A percentile compares a stretch with the other conserved stretches of the same genome.
These are phyloP conservation scores for Drosophila asahinai DNA, from an alignment of 1,140 invertebrate genomes.

Conservation along the genomic window DNA sequence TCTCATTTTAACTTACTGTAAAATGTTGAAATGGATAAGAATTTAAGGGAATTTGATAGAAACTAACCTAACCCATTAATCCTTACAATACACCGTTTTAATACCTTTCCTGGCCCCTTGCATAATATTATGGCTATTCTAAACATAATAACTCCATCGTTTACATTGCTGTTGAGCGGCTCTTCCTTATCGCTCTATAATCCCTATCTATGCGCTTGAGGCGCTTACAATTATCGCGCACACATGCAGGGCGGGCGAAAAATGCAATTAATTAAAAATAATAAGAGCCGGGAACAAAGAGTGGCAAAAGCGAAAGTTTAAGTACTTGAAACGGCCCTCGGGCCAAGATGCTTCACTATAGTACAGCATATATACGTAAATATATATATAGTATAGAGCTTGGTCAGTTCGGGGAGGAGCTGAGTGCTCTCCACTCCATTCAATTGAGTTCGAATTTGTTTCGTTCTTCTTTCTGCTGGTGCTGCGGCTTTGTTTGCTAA, in stretches of 20 bases:
- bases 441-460: constrained; percentile 60
- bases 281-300: constrained; percentile 48
- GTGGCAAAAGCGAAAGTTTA: constrained; percentile 47
- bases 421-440: constrained; percentile 25
- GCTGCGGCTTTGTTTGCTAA: constrained; percentile 65
- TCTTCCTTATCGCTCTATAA: constrained; percentile 14
- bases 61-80: too few relatives aligned
- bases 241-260: constrained; percentile 25
- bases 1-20: neutral
- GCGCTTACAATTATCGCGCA: constrained; percentile 53
- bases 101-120: neutral
- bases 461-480: constrained; percentile 26
- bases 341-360: constrained; percentile 19
- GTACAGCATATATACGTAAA: neutral
- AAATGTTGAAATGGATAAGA: neutral
- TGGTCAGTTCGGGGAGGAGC: constrained; percentile 22
- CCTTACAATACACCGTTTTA: too few relatives aligned
- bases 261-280: constrained; percentile 69
- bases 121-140: constrained; percentile 9
- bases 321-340: constrained; percentile 34
- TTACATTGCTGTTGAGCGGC: neutral
- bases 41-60: neutral
- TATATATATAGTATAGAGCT: constrained; percentile 10
- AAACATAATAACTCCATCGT: constrained; percentile 7
- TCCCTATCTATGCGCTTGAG: constrained; percentile 17